Conservation (phyloP, 2,888 invertebrate genomes). For the Emmelina monodactyla region DNA sequence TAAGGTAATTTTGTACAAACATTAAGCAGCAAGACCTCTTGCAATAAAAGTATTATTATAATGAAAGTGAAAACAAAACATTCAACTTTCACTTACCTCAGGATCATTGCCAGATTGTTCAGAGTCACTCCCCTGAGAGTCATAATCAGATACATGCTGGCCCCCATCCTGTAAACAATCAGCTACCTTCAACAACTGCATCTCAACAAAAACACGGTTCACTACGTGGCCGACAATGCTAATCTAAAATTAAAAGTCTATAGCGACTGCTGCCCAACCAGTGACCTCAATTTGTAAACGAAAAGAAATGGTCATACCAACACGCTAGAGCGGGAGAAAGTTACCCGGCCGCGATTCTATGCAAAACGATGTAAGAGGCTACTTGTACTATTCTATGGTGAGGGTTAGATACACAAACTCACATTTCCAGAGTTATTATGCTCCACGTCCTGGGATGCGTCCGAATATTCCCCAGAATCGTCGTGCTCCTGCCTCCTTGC, state of each 20-base stretch:
- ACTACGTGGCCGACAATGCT: constrained; percentile 30
- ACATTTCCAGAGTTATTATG: constrained; percentile 51
- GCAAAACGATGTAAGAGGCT: too few relatives aligned
- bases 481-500: constrained; percentile 44
- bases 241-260: constrained; percentile 28
- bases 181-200: constrained; percentile 53
- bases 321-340: constrained; percentile 60
- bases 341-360: constrained; percentile 28
- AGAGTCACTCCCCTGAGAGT: constrained; percentile 56
- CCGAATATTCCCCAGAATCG: constrained; percentile 59
- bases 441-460: constrained; percentile 56
- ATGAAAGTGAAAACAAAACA: constrained; percentile 3
- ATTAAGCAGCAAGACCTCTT: too few relatives aligned
- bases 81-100: constrained; percentile 36
- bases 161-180: constrained; percentile 52
- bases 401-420: constrained; percentile 35
- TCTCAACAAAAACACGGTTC: constrained; percentile 19
- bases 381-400: constrained; percentile 10
- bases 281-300: constrained; percentile 57
- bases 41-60: neutral
- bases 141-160: constrained; percentile 53
- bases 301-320: constrained; percentile 61
- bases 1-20: too few relatives aligned
- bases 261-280: constrained; percentile 45
- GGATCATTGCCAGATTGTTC: constrained; percentile 72